Conservation (phyloP, 2,113 vertebrate genomes). For the Pipra filicauda region DNA sequence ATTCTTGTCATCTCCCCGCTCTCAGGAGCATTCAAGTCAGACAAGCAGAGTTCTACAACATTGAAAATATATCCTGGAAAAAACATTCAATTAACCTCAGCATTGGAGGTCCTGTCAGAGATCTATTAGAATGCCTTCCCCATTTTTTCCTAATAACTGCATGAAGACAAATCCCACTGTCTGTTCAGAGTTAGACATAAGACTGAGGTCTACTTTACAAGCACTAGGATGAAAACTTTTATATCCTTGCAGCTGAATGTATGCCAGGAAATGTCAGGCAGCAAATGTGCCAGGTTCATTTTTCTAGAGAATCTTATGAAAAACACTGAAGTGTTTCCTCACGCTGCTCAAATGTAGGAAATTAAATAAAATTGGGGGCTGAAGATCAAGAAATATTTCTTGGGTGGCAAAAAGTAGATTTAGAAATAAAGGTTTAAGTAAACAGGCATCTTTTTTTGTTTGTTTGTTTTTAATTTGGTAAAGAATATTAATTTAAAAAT, state of each 20-base stretch:
- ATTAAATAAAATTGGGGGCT: not conserved
- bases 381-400: not conserved
- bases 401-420: not conserved
- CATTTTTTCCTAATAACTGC: not conserved
- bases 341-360: not conserved
- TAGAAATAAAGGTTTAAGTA: not conserved
- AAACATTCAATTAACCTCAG: not conserved
- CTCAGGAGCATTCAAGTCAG: not conserved
- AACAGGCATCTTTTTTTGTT: not conserved
- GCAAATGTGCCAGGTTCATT: not conserved
- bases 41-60: conserved; percentile 9
- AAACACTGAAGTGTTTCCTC: not conserved
- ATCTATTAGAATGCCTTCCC: not conserved
- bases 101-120: conserved; percentile 6
- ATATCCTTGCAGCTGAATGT: not conserved
- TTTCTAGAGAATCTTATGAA: not conserved
- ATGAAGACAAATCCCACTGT: not conserved
- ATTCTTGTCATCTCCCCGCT: not conserved
- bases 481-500: not conserved
- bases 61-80: not conserved
- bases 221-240: not conserved
- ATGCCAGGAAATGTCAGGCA: not conserved
- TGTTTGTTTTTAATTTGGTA: not conserved
- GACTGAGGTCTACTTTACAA: not conserved
- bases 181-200: not conserved